These are phyloP conservation scores for Eristalis pertinax DNA, from an alignment of 2,888 invertebrate genomes.

Conservation along the genomic window DNA sequence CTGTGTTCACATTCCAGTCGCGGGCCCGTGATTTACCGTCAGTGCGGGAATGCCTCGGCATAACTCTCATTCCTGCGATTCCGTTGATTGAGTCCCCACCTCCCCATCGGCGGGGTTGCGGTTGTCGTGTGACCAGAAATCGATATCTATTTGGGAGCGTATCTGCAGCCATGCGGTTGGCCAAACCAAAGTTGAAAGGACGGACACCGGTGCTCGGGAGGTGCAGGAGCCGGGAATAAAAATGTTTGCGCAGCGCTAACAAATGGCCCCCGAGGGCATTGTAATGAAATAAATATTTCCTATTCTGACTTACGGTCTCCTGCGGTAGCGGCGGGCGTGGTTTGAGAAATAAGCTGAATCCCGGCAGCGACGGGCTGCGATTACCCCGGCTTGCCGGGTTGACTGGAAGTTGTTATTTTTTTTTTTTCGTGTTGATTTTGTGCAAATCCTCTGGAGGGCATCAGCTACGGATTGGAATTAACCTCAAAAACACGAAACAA, in stretches of 20 bases:
- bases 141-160: slow-evolving; percentile 28
- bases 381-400: background rate
- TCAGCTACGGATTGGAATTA: background rate
- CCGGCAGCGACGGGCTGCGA: background rate
- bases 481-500: background rate
- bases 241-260: slow-evolving; percentile 34
- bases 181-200: slow-evolving; percentile 25
- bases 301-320: slow-evolving; percentile 20
- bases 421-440: background rate
- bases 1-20: background rate
- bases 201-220: background rate
- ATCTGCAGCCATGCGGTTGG: background rate
- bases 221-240: slow-evolving; percentile 24
- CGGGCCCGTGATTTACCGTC: background rate
- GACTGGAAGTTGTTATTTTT: background rate
- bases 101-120: background rate
- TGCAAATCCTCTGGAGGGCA: background rate
- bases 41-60: background rate
- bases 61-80: background rate
- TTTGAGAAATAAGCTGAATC: background rate
- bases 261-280: slow-evolving; percentile 55
- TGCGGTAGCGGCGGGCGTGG: background rate
- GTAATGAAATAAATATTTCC: slow-evolving; percentile 51
- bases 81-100: background rate
- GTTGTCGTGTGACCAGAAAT: background rate